These are phyloP conservation scores for Trachelus stipa DNA, from an alignment of 2,888 invertebrate species.

Conservation along the genomic window DNA sequence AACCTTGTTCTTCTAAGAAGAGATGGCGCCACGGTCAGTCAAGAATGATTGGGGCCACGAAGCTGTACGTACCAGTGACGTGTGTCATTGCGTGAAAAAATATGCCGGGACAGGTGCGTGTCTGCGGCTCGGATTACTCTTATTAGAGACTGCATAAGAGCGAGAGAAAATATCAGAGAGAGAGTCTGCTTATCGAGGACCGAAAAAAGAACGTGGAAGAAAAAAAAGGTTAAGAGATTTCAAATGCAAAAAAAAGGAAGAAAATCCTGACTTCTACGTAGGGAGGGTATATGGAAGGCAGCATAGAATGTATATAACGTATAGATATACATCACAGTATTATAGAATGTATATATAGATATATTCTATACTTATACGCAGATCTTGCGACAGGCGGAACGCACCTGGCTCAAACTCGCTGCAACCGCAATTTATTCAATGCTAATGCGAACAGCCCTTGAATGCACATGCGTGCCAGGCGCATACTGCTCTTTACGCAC, in stretches of 20 bases:
- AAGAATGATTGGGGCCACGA: background rate
- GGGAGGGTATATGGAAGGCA: background rate
- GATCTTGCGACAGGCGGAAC: constrained; percentile 1
- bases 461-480: constrained; percentile 5
- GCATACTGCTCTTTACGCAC: background rate
- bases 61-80: background rate
- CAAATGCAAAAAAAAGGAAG: background rate
- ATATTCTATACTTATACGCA: background rate
- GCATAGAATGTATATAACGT: background rate
- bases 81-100: background rate
- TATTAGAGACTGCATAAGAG: background rate
- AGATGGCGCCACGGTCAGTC: background rate
- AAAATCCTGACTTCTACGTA: background rate
- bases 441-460: constrained; percentile 25
- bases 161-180: background rate
- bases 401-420: constrained; percentile 7
- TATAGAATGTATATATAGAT: background rate
- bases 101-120: background rate
- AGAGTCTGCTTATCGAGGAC: background rate
- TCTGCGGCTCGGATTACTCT: background rate
- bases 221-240: background rate
- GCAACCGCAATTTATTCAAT: constrained; percentile 27
- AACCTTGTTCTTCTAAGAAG: background rate
- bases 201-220: background rate
- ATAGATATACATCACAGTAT: background rate